These are phyloP conservation scores for Tapera naevia DNA, from an alignment of 2,797 vertebrate species.

Conservation along the genomic window DNA sequence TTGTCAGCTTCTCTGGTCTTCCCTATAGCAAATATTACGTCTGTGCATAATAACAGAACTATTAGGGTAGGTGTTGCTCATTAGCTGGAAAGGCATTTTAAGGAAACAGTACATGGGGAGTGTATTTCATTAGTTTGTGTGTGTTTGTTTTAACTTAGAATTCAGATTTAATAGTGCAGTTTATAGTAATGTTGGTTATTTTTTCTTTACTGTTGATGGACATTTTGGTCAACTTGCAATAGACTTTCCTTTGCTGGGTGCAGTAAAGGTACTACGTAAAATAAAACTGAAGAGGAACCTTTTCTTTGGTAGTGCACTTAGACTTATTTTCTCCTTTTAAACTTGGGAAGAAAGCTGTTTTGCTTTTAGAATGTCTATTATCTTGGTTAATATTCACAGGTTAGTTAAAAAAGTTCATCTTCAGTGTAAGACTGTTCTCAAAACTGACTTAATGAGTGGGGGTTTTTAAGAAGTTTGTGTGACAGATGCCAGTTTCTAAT, in stretches of 20 bases:
- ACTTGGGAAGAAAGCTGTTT: not conserved
- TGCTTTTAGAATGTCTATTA: not conserved
- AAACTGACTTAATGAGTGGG: not conserved
- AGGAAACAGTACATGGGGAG: rapidly evolving
- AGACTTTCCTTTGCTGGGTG: not conserved
- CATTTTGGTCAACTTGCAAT: not conserved
- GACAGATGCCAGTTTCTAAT: not conserved
- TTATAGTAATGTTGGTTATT: not conserved
- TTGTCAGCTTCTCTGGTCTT: not conserved
- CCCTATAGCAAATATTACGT: not conserved
- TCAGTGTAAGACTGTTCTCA: not conserved
- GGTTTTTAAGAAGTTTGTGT: not conserved
- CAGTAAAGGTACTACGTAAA: not conserved
- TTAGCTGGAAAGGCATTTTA: not conserved
- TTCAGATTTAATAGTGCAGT: not conserved
- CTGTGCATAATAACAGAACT: not conserved
- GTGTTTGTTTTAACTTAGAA: not conserved
- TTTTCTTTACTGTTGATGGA: not conserved
- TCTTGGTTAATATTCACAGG: not conserved
- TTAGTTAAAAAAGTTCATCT: not conserved
- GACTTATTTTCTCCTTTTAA: not conserved
- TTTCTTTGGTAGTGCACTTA: not conserved
- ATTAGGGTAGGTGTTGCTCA: not conserved
- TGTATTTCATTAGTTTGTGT: not conserved
- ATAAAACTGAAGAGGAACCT: not conserved